phyloP scores from a whole-genome alignment of 2,797 vertebrate genomes.

The Perodicticus potto region DNA sequence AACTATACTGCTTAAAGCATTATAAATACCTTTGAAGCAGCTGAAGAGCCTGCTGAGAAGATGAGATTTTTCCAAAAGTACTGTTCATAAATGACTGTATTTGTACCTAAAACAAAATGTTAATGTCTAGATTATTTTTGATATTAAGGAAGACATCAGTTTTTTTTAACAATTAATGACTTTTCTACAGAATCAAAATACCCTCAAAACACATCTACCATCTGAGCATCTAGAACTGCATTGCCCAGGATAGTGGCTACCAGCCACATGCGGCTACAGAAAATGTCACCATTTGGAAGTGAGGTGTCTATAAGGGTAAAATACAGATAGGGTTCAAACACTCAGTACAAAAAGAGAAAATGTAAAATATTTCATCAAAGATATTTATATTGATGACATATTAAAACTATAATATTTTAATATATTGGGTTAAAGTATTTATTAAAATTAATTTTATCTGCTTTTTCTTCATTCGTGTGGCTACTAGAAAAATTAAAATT shows the following conservation, averaged over 20 bases:
- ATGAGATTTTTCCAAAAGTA: conserved; percentile 89
- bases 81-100: conserved; percentile 90
- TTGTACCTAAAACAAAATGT: conserved; percentile 86
- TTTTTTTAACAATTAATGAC: conserved; percentile 43
- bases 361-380: not conserved
- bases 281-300: not conserved
- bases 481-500: conserved; percentile 4
- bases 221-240: not conserved
- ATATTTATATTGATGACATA: not conserved
- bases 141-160: not conserved
- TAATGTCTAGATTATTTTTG: conserved; percentile 2
- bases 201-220: not conserved
- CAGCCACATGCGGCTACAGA: not conserved
- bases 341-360: not conserved
- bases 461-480: not conserved
- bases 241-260: not conserved
- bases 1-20: not conserved
- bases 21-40: conserved; percentile 90
- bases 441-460: conserved; percentile 38
- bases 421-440: not conserved
- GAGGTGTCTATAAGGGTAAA: not conserved
- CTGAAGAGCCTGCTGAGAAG: conserved; percentile 89
- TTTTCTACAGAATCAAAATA: conserved; percentile 38
- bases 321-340: not conserved
- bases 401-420: conserved; percentile 12